Evolutionary conservation across 2,113 vertebrate genomes (phyloP), one percentile per base, ranked within the genome.

Genomic region (Chinchilla lanigera): DNA sequence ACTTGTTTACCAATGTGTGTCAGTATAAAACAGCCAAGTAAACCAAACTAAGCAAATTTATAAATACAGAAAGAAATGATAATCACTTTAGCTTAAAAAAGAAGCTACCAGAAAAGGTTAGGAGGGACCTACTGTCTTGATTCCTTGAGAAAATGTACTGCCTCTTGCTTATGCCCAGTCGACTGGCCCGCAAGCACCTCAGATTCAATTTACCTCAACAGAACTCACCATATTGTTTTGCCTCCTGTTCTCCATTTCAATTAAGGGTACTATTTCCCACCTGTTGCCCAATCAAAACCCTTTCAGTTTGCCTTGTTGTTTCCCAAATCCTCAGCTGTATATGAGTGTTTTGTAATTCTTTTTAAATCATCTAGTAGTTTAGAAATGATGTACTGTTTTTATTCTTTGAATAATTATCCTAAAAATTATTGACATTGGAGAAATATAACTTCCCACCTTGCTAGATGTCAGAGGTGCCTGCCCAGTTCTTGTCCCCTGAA

Each of bases 31-130:
- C 30, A 94, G 33, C 22, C 50, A 87, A 78, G 61, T 65, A 82
- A 44, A 95, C 52, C 58, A 93, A 58, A 28, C 52, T 81, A 22
- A 41, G n/a, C 24, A 96, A 90, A 95, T 73, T 67, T 13, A 3
- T 77, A 83, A 83, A 78, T 73, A 65, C 54, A 65, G 61, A 96
- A 86, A 94, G 33, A 96, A 89, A 26, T n/a, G 83, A 90, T 56
- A 93, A 69, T 69, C 22, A 38, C 35, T n/a, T 71, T 80, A 54
- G 14, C 38, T 92, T 93, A 33, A 77, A 67, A 94, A 96, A 75
- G 54, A 83, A 96, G 22, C 12, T 86, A 67, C 17, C 3, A 16
- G 50, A 60, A 50, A 67, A 5, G 3, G 30, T 35, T 44, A 33
- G n/a, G 33, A 38, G 87, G 52, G 81, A 33, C 5, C 19, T 10